Evolutionary conservation across 1,140 invertebrate species (phyloP).

Genomic region (Tigriopus japonicus): DNA sequence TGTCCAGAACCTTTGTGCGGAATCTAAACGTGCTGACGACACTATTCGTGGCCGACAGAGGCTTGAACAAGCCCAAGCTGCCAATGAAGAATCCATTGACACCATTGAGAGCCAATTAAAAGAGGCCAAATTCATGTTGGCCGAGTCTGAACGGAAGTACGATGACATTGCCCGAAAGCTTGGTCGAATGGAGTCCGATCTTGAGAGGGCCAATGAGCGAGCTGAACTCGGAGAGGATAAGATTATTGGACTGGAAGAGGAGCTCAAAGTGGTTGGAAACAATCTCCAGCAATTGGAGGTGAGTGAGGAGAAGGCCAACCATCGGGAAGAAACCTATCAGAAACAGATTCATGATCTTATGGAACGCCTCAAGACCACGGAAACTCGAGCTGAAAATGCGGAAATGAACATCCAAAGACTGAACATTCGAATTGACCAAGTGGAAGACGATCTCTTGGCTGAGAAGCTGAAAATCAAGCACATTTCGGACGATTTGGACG

Average conservation of each 20-base stretch:
- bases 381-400: conserved; percentile 4
- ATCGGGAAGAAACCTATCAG: not conserved
- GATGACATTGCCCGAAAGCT: not conserved
- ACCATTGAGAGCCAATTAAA: not conserved
- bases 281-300: conserved; percentile 6
- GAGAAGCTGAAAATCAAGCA: conserved; percentile 8
- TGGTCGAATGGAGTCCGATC: not conserved
- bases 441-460: not conserved
- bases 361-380: not conserved
- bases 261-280: not conserved
- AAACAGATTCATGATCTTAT: not conserved
- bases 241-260: conserved; percentile 1
- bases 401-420: conserved; percentile 6
- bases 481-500: conserved; percentile 3
- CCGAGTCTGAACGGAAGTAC: conserved; percentile 2
- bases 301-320: conserved; percentile 2
- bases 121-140: conserved; percentile 1
- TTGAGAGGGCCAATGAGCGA: not conserved
- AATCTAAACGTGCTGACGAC: no score
- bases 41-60: no score
- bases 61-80: not conserved
- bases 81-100: not conserved
- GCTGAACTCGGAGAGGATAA: not conserved
- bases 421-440: conserved; percentile 3
- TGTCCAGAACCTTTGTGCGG: no score